Base-by-base conservation (phyloP, 2,797 vertebrate genomes). In the Jordanella pulchra region DNA sequence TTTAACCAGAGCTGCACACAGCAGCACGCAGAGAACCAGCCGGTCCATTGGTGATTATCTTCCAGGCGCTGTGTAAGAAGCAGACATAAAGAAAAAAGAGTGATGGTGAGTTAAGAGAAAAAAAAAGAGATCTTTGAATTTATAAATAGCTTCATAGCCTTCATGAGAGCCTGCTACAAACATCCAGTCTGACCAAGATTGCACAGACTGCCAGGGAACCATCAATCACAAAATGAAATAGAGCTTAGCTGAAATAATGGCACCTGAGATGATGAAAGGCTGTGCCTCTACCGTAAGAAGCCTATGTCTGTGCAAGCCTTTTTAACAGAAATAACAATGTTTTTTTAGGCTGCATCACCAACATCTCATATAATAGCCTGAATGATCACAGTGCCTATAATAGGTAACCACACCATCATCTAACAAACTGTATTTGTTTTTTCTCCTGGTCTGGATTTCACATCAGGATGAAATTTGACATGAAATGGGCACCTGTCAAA, bases 1-100 rank as follows among this genome's bases (percentile, higher is more conserved):
- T 12, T 91, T 92, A 68, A 93, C 94, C 72, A 93, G 47, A 27
- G 80, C 90, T 14, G 88, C 81, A 67, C 90, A 93, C 90, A 98
- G 90, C 92, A 97, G 89, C 85, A 95, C 79, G 63, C 93, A 95
- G 74, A 97, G 89, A 90, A 95, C 89, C 81, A 96, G 89, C 82
- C 95, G 93, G 75, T 95, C 95, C 95, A 96, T 96, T 76, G 84
- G 94, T 79, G 84, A 90, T 93, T 87, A 72, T 85, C 86, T 89
- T 91, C 87, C 90, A 83, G 85, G 79, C 91, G 91, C 95, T 94
- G 70, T 65, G 71, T 55, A 50, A 53, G 69, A 89, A 65, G 81
- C 70, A 89, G 30, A 88, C 10, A 86, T 42, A 85, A 27, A 84
- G 9, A 72, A 28, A 87, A 58, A 71, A 50, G n/a, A 64, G 30